Base-by-base conservation (phyloP, 2,888 invertebrate species). In the Hypselothyrea guttata region DNA sequence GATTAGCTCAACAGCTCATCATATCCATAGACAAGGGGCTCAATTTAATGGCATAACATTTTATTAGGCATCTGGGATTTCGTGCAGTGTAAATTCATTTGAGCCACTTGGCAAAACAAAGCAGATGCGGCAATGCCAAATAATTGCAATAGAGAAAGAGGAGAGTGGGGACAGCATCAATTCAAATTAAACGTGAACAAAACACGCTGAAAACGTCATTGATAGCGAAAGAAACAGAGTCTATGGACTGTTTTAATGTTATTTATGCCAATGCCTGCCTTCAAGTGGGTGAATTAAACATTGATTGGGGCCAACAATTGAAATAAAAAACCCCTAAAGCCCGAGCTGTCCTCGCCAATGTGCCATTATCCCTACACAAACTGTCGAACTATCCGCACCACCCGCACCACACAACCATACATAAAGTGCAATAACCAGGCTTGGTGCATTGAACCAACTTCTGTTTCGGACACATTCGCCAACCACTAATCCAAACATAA, bases 251-350 rank as follows among this genome's bases (percentile, higher is more conserved):
- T 69, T 81, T 75, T 63, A 75, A 75, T 68, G 86, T 86, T 77
- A 86, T 86, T 84, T 86, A 86, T 84, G 75, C 67, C 59, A 47
- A 45, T 22, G 16, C 57, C 45, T 34, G n/a, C 11, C 16, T 42
- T 54, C 66, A 83, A 82, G 81, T 86, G 75, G 82, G 75, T 86
- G 82, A 84, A 83, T 86, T 83, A 86, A 84, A 70, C 78, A 81
- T 77, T 86, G 86, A 83, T 86, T 84, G 69, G 60, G 47, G 31
- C 27, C 51, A 31, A n/a, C 54, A 41, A 71, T 79, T 42, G 44
- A 44, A 61, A 49, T 57, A 44, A 51, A 52, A 59, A 44, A 49
- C n/a, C n/a, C n/a, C 53, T 49, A 58, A 70, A 54, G 16, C 52
- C 45, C 40, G 30, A 47, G 41, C 52, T 64, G 55, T 58, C 54